Evolutionary conservation across 2,888 invertebrate genomes (phyloP).

Genomic region (Lasioglossum marginatum): DNA sequence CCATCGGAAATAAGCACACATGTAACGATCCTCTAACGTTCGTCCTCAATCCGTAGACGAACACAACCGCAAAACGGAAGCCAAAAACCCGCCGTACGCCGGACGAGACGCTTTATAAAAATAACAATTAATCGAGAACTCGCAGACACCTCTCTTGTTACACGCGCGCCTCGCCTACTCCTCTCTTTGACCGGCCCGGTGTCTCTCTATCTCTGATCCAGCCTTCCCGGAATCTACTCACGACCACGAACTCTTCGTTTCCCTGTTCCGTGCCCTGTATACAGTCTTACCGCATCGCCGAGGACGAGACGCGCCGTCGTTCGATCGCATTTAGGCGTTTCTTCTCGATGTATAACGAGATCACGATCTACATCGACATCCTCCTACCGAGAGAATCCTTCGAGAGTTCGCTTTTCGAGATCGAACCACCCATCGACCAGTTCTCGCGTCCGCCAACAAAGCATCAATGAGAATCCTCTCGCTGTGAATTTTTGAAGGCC

Average conservation of each 20-base stretch:
- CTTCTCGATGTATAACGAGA: constrained; percentile 47
- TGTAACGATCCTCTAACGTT: constrained; percentile 34
- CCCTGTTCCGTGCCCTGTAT: constrained; percentile 6
- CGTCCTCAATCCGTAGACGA: background rate
- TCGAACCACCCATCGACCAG: background rate
- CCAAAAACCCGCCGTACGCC: background rate
- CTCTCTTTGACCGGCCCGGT: constrained; percentile 24
- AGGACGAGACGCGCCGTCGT: constrained; percentile 7
- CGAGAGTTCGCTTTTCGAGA: background rate
- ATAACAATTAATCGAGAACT: background rate
- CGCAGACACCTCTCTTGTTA: constrained; percentile 31
- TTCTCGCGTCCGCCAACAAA: background rate
- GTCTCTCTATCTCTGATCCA: background rate
- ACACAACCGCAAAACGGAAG: constrained; percentile 17
- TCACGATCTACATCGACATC: constrained; percentile 29
- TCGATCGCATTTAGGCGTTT: constrained; percentile 27
- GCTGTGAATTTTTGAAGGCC: background rate
- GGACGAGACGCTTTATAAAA: constrained; percentile 22
- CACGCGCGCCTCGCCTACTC: constrained; percentile 1
- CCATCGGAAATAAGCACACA: constrained; percentile 56
- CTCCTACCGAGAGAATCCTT: constrained; percentile 48
- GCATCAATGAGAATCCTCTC: background rate
- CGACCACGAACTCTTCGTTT: constrained; percentile 2
- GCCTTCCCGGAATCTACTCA: constrained; percentile 2
- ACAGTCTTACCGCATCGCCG: constrained; percentile 19